Percentiles rank a stretch among this genome's conserved stretches.
phyloP scores from a whole-genome alignment of 2,113 vertebrate species.

The Oriolus oriolus region DNA sequence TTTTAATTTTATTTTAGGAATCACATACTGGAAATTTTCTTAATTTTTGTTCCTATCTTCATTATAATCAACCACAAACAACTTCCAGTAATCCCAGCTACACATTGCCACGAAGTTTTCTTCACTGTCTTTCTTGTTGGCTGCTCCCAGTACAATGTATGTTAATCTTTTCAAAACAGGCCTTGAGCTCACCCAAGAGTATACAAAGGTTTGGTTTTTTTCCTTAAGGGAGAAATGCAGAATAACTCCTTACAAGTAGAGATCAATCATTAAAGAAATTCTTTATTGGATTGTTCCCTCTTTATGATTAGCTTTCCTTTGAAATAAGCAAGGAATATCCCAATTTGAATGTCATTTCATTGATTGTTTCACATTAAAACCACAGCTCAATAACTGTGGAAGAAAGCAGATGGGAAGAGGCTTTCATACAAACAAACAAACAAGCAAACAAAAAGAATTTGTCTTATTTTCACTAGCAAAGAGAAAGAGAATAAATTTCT shows the following conservation, averaged over 20 bases:
- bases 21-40: not conserved
- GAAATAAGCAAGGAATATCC: slow-evolving; percentile 6
- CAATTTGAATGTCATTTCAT: not conserved
- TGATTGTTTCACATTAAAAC: not conserved
- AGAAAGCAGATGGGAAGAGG: not conserved
- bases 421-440: not conserved
- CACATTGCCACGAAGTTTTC: not conserved
- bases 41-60: not conserved
- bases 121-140: not conserved
- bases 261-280: slow-evolving; percentile 33
- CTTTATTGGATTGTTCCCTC: slow-evolving; percentile 23
- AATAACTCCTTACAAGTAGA: not conserved
- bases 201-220: not conserved
- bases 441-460: not conserved
- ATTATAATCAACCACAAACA: not conserved
- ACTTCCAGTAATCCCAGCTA: not conserved
- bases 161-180: not conserved
- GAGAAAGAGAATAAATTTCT: not conserved
- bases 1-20: not conserved
- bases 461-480: not conserved
- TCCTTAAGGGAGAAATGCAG: not conserved
- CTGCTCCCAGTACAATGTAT: not conserved
- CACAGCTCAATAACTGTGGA: not conserved
- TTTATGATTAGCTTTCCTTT: slow-evolving; percentile 8
- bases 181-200: not conserved